Evolutionary conservation across 2,113 vertebrate genomes (phyloP).

Genomic region (Lonchura striata): DNA sequence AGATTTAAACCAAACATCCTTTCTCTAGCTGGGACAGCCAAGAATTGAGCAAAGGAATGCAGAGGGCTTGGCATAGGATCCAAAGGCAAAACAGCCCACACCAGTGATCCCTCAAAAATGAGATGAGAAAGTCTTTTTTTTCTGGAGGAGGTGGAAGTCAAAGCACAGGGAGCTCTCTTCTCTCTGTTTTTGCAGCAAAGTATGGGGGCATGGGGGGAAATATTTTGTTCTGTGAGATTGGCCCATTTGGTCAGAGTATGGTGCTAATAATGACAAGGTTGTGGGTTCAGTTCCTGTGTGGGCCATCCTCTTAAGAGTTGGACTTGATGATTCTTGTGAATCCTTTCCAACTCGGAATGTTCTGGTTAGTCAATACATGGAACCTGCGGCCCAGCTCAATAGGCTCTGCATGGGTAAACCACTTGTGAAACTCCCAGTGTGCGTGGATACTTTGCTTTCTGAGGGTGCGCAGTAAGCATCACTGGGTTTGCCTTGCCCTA

Average conservation of each 20-base stretch:
- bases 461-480: background rate
- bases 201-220: fast-evolving
- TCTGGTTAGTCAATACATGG: background rate
- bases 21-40: background rate
- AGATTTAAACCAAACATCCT: background rate
- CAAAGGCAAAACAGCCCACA: background rate
- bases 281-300: background rate
- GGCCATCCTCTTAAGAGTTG: background rate
- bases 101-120: background rate
- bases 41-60: background rate
- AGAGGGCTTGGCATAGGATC: background rate
- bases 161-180: background rate
- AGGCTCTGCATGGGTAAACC: background rate
- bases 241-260: background rate
- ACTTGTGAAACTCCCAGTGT: background rate
- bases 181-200: background rate
- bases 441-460: background rate
- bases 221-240: background rate
- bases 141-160: background rate
- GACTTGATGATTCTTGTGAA: background rate
- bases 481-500: background rate
- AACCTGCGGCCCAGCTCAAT: background rate
- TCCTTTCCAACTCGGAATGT: background rate
- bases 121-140: background rate
- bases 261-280: background rate